phyloP scores from a whole-genome alignment of 2,113 vertebrate genomes.

The Podarcis muralis region DNA sequence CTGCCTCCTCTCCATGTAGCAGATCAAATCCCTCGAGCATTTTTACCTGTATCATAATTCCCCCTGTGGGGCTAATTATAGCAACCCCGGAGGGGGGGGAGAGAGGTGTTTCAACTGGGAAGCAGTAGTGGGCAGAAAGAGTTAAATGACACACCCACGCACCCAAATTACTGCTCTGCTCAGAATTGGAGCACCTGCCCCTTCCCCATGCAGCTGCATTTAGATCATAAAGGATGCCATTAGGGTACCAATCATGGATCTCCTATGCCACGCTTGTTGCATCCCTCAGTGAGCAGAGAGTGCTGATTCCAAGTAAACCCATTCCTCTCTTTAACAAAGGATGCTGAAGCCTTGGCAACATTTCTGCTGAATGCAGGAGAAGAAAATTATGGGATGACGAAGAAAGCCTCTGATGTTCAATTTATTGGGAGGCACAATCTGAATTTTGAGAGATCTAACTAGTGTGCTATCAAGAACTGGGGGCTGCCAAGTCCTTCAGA shows the following conservation, averaged over 20 bases:
- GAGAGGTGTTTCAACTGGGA: neutral
- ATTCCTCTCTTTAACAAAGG: neutral
- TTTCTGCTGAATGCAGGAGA: constrained; percentile 39
- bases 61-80: neutral
- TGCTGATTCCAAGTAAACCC: constrained; percentile 20
- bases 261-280: neutral
- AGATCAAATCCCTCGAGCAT: no score
- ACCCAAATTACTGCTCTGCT: neutral
- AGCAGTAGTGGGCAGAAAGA: neutral
- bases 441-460: constrained; percentile 52
- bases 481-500: constrained; percentile 47
- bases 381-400: constrained; percentile 18
- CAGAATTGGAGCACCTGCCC: neutral
- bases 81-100: neutral
- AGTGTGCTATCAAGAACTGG: constrained; percentile 39
- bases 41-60: neutral
- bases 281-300: neutral
- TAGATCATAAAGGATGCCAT: neutral
- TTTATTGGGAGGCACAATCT: constrained; percentile 54
- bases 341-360: neutral
- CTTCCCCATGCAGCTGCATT: neutral
- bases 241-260: neutral
- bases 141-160: neutral
- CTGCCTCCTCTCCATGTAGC: no score
- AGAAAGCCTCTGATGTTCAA: constrained; percentile 58